phyloP scores from a whole-genome alignment of 2,888 invertebrate genomes.

The Sminthurides aquaticus region DNA sequence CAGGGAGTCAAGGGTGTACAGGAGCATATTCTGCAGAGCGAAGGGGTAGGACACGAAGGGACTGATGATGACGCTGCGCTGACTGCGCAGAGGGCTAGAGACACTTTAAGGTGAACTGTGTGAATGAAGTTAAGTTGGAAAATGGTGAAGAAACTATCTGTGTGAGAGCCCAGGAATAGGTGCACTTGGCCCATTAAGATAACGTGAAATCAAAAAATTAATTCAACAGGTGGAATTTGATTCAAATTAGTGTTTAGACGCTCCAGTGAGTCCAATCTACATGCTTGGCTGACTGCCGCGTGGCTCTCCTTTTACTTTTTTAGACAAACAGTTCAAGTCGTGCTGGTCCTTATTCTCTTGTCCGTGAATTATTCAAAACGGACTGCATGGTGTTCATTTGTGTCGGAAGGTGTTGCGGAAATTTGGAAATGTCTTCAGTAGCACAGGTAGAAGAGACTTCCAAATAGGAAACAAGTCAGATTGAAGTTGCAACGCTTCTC shows the following conservation, averaged over 20 bases:
- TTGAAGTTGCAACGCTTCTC: too few relatives aligned
- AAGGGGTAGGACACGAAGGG: too few relatives aligned
- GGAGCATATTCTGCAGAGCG: neutral
- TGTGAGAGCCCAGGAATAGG: too few relatives aligned
- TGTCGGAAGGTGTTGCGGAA: neutral
- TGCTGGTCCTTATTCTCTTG: constrained; percentile 11
- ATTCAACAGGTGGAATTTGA: constrained; percentile 35
- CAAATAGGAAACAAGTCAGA: too few relatives aligned
- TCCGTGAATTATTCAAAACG: neutral
- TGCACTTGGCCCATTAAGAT: constrained; percentile 40
- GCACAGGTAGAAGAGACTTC: too few relatives aligned
- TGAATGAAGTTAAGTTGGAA: too few relatives aligned
- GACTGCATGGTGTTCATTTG: constrained; percentile 1
- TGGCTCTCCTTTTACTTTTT: constrained; percentile 27
- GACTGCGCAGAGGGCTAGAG: too few relatives aligned
- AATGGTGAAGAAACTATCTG: too few relatives aligned
- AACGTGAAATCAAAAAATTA: constrained; percentile 23
- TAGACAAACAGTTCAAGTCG: constrained; percentile 10
- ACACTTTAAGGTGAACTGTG: too few relatives aligned
- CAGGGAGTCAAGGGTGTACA: neutral
- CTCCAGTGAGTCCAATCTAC: constrained; percentile 30
- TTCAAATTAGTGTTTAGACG: constrained; percentile 33
- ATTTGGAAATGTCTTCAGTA: too few relatives aligned
- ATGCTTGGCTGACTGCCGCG: constrained; percentile 24
- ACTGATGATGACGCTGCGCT: too few relatives aligned